Evolutionary conservation across 2,797 vertebrate species (phyloP).

Genomic region (Lepilemur septentrionalis): DNA sequence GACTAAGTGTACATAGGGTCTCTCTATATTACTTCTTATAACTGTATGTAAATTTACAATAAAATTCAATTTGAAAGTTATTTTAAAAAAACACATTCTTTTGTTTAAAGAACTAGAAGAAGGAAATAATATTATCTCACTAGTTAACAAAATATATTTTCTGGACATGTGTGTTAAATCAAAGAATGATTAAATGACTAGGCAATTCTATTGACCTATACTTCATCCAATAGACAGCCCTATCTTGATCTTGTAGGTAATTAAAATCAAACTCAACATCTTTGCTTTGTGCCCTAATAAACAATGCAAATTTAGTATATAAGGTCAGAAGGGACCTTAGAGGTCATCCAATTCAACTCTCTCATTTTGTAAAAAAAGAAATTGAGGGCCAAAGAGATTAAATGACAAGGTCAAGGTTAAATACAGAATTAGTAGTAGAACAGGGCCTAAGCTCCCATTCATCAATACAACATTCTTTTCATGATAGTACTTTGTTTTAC

Average conservation of each 20-base stretch:
- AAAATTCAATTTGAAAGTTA: background rate
- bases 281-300: background rate
- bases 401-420: slow-evolving; percentile 29
- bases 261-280: slow-evolving; percentile 32
- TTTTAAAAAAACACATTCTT: background rate
- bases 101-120: slow-evolving; percentile 9
- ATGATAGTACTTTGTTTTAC: slow-evolving; percentile 21
- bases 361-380: slow-evolving; percentile 12
- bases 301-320: background rate
- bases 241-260: background rate
- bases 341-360: background rate
- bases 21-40: background rate
- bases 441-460: background rate
- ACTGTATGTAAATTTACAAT: background rate
- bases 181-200: background rate
- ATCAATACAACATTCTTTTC: background rate
- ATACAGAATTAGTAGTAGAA: background rate
- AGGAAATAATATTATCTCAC: background rate
- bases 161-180: slow-evolving; percentile 3
- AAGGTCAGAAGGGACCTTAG: background rate
- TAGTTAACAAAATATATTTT: background rate
- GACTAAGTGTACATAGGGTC: background rate
- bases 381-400: background rate
- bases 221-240: background rate
- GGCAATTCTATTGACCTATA: background rate